Evolutionary conservation across 2,888 invertebrate genomes (phyloP), one percentile per base, ranked within the genome.

Genomic region (Meteorus colon): DNA sequence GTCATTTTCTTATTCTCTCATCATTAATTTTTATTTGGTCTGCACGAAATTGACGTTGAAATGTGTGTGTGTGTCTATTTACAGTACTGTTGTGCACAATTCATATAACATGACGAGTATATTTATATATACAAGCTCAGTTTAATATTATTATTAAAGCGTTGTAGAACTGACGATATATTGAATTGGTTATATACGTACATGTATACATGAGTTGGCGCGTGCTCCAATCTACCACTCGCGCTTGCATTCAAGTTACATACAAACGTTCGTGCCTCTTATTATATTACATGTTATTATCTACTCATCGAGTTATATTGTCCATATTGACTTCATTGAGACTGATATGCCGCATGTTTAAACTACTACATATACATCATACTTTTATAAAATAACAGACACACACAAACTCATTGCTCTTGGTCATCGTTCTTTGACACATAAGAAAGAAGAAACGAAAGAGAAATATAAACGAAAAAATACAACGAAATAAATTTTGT

Each of bases 271-370:
- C 66, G 62, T 73, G 73, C 63, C 82, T 85, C 82, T 88, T 87
- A 87, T 87, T 86, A 83, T 86, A 86, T 87, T 87, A 81, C 80
- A 79, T 82, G 83, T 86, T 86, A 88, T 87, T 88, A 87, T 86
- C 84, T 88, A 85, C 86, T 87, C 86, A 88, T 88, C 85, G 85
- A 80, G 84, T 86, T 85, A 86, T 62, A 65, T 86, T 86, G 84
- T 84, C 83, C 85, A 83, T 84, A 84, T 85, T 83, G 84, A 84
- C 84, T 85, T 84, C 81, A 82, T 88, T 87, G 86, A 81, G 83
- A 82, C 81, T 83, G 87, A 86, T 86, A 85, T 83, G 65, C 67
- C 73, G 73, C 70, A 48, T 24, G 37, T 24, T 31, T 41, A 45
- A 67, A 74, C 41, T 41, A 67, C n/a, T 48, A n/a, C 8, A 72